Conservation (phyloP, 2,888 invertebrate species). For the Amorpha juglandis region DNA sequence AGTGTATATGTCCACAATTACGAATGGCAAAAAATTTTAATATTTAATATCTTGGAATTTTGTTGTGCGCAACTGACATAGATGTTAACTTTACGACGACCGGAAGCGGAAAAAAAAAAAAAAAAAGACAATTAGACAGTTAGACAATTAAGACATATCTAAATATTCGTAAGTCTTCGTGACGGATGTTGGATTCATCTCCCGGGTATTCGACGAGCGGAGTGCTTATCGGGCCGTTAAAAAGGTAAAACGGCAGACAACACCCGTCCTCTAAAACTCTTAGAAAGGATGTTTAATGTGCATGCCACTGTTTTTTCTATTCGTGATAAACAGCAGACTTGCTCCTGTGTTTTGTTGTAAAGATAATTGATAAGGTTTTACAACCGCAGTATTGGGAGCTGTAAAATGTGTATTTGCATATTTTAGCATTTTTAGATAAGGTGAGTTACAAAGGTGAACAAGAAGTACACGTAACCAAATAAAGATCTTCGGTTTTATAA, state of each 20-base stretch:
- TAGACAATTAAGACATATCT: conserved; percentile 36
- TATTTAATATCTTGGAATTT: no score
- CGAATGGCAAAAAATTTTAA: no score
- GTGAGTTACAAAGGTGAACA: no score
- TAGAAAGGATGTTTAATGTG: conserved; percentile 44
- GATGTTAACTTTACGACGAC: no score
- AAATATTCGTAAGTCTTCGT: conserved; percentile 39
- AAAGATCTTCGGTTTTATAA: no score
- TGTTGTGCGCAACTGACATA: no score
- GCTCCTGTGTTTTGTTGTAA: conserved; percentile 19
- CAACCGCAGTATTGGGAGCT: not conserved
- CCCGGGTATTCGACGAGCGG: conserved; percentile 59
- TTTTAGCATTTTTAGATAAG: not conserved
- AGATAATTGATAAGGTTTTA: conserved; percentile 8
- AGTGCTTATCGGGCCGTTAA: conserved; percentile 51
- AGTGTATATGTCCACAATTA: no score
- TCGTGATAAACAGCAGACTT: conserved; percentile 11
- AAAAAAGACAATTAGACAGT: no score
- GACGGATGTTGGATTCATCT: conserved; percentile 78
- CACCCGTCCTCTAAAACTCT: conserved; percentile 30
- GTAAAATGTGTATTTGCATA: conserved; percentile 4
- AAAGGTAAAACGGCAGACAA: conserved; percentile 52
- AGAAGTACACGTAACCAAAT: no score
- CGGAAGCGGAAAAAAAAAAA: no score
- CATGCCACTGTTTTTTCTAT: conserved; percentile 42